A percentile compares a stretch with the other conserved stretches of the same genome.
These are phyloP conservation scores for Eulemur albifrons DNA, from an alignment of 2,797 vertebrate species.

Conservation along the genomic window DNA sequence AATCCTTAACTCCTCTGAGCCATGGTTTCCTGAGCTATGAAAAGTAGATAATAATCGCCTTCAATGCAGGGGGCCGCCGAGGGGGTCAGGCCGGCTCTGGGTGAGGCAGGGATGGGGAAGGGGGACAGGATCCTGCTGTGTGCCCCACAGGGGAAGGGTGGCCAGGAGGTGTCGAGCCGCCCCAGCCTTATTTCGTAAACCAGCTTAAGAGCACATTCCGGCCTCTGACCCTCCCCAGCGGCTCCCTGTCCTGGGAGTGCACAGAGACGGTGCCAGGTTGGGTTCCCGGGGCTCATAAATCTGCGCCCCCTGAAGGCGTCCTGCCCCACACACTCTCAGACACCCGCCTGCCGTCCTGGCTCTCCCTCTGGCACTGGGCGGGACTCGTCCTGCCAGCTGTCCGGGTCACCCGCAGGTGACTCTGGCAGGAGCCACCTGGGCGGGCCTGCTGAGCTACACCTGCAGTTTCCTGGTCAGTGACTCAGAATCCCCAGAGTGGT, in stretches of 20 bases:
- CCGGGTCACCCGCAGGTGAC: constrained; percentile 67
- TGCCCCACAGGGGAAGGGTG: background rate
- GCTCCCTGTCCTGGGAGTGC: background rate
- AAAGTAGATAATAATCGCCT: too few species aligned
- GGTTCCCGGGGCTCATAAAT: constrained; percentile 22
- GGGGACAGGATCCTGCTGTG: background rate
- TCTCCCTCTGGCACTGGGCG: constrained; percentile 27
- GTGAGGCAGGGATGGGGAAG: background rate
- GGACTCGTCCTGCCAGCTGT: constrained; percentile 42
- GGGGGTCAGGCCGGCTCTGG: background rate
- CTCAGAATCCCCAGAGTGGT: constrained; percentile 55
- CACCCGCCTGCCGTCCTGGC: background rate
- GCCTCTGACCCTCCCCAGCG: background rate
- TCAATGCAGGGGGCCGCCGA: fast-evolving
- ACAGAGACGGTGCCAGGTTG: fast-evolving
- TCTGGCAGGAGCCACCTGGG: constrained; percentile 36
- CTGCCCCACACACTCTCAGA: fast-evolving
- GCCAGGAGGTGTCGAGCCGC: background rate
- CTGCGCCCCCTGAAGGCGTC: background rate
- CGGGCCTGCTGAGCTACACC: constrained; percentile 61
- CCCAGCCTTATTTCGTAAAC: constrained; percentile 53
- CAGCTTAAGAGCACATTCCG: constrained; percentile 34
- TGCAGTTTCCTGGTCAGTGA: constrained; percentile 80
- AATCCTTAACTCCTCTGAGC: background rate
- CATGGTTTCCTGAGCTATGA: background rate